Percentiles rank a stretch among this genome's conserved stretches.
Conservation (phyloP, 1,140 invertebrate species). For the Hylaeus anthracinus region DNA sequence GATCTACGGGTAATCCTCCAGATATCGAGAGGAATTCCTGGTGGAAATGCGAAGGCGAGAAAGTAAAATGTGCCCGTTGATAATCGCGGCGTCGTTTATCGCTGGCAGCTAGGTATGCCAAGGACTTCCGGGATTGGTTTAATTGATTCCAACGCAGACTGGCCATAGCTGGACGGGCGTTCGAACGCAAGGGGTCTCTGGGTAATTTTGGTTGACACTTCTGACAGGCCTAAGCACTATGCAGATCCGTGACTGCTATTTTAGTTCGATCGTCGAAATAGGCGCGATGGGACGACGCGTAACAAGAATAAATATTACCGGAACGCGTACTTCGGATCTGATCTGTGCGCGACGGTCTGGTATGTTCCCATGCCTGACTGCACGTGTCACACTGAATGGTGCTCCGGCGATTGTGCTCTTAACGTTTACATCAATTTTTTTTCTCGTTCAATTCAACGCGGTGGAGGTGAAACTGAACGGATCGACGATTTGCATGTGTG, state of each 20-base stretch:
- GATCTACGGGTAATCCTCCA: slow-evolving; percentile 18
- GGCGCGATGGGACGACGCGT: no score
- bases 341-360: no score
- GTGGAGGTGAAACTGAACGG: no score
- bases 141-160: slow-evolving; percentile 25
- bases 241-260: background rate
- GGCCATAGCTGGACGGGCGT: background rate
- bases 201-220: background rate
- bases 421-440: no score
- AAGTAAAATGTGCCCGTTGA: slow-evolving; percentile 33
- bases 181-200: background rate
- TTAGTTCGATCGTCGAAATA: background rate
- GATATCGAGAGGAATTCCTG: slow-evolving; percentile 23
- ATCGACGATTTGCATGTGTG: no score
- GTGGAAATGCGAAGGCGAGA: slow-evolving; percentile 15
- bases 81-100: slow-evolving; percentile 30
- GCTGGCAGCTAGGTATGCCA: slow-evolving; percentile 37
- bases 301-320: no score
- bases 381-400: no score
- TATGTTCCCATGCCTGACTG: no score
- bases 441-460: no score
- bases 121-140: slow-evolving; percentile 33
- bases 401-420: no score
- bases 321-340: no score
- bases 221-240: background rate